phyloP scores from a whole-genome alignment of 2,113 vertebrate species.

The Desmodus rotundus region DNA sequence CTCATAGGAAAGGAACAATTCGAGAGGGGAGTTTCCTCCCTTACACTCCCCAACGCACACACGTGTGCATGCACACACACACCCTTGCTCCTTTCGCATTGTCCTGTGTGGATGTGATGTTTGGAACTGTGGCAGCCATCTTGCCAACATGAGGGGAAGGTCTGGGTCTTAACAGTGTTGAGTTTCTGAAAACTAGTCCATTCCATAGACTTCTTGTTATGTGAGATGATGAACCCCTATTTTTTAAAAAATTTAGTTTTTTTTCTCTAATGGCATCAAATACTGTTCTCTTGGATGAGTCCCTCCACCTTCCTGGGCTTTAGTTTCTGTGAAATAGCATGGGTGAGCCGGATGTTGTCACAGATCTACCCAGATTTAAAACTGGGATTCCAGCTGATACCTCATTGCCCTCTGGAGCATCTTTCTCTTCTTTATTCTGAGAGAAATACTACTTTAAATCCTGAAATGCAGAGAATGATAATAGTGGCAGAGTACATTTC shows the following conservation, averaged over 20 bases:
- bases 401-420: neutral
- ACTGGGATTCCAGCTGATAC: neutral
- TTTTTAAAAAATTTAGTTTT: neutral
- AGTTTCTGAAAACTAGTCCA: constrained; percentile 7
- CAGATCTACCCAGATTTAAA: neutral
- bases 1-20: neutral
- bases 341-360: neutral
- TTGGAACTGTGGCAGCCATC: neutral
- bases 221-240: neutral
- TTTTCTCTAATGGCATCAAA: neutral
- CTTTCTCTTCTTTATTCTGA: neutral
- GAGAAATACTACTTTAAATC: neutral
- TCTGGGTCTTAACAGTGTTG: neutral
- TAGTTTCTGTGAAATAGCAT: neutral
- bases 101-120: neutral
- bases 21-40: neutral
- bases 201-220: neutral
- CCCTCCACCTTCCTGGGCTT: neutral
- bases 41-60: neutral
- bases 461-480: neutral
- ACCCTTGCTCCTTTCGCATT: neutral
- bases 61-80: neutral
- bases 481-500: neutral
- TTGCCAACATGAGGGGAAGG: neutral
- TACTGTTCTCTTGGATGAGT: neutral